Conservation (phyloP, 2,888 invertebrate genomes). For the Dolichomitus sp. region DNA sequence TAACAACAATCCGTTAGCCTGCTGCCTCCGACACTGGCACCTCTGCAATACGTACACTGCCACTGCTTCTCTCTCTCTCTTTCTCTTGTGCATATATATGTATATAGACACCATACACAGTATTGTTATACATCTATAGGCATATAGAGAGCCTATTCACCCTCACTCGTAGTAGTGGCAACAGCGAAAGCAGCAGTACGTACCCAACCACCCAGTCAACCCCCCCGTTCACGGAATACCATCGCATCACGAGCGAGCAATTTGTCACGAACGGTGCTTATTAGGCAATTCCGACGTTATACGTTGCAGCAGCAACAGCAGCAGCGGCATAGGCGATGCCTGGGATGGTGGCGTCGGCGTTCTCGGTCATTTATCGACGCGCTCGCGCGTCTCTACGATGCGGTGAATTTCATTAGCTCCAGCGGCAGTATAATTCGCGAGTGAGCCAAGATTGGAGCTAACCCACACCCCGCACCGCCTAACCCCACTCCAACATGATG, state of each 20-base stretch:
- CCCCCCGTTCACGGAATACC: slow-evolving; percentile 80
- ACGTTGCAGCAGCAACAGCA: slow-evolving; percentile 62
- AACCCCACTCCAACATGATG: slow-evolving; percentile 32
- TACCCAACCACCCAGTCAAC: slow-evolving; percentile 65
- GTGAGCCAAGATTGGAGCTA: slow-evolving; percentile 75
- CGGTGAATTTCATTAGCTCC: slow-evolving; percentile 82
- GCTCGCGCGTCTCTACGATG: slow-evolving; percentile 79
- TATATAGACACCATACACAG: slow-evolving; percentile 8
- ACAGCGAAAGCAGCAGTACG: slow-evolving; percentile 57
- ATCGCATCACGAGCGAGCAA: slow-evolving; percentile 82
- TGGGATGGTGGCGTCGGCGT: slow-evolving; percentile 57
- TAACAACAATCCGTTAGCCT: slow-evolving; percentile 83
- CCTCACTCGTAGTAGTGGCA: slow-evolving; percentile 59
- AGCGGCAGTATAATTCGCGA: slow-evolving; percentile 63
- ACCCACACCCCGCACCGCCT: slow-evolving; percentile 9
- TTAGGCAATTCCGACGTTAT: slow-evolving; percentile 83
- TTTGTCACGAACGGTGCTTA: slow-evolving; percentile 85
- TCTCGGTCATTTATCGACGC: slow-evolving; percentile 83
- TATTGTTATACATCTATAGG: slow-evolving; percentile 26
- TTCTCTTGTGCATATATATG: slow-evolving; percentile 16
- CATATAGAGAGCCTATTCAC: slow-evolving; percentile 42
- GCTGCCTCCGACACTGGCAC: slow-evolving; percentile 62
- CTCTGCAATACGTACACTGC: slow-evolving; percentile 54
- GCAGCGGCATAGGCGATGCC: slow-evolving; percentile 45
- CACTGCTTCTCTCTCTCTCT: slow-evolving; percentile 15